Base-by-base conservation (phyloP, 1,140 invertebrate genomes). In the Stegodyphus dumicola region DNA sequence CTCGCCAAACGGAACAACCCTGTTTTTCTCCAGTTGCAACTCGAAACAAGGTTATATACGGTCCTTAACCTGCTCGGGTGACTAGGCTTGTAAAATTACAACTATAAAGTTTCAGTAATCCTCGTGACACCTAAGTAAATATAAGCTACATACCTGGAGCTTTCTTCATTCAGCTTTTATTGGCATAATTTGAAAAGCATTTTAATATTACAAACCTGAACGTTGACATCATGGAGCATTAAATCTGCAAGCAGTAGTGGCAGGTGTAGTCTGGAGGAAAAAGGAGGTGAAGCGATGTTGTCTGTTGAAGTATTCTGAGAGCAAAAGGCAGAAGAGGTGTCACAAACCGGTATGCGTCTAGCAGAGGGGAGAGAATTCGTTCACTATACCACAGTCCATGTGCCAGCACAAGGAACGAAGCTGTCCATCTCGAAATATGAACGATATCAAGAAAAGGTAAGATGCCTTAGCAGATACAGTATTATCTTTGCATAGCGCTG, bases 391-490 rank as follows among this genome's bases (percentile, higher is more conserved):
- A 33, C 49, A 65, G 79, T 81, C 79, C 54, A 81, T 81, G 79
- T 81, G 79, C 74, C 79, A 81, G 70, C 70, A 81, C 33, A 73
- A 66, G 70, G 48, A 6, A 18, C 79, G 56, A 74, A 81, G 79
- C 18, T 65, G 48, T 65, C 48, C 79, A 65, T 60, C 15, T 33
- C 70, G 70, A 48, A 81, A 70, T 66, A 81, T 81, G 79, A 81
- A 81, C 70, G 79, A 74, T 70, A 81, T 81, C 69, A 81, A 74
- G 67, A 74, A 81, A 49, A 71, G 70, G 79, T 81, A 66, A 74
- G 67, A 3, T 33, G 33, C 33, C 33, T 33, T 33, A 33, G 3
- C 33, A 33, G 33, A 33, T 33, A 33, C 3, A 33, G 3, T 33
- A 33, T 33, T 33, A 33, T 33, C 33, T 33, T 33, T 33, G 33